Percentiles rank a stretch among this genome's conserved stretches.
Evolutionary conservation across 2,797 vertebrate genomes (phyloP).

Genomic region (Paramormyrops hopkinsi): DNA sequence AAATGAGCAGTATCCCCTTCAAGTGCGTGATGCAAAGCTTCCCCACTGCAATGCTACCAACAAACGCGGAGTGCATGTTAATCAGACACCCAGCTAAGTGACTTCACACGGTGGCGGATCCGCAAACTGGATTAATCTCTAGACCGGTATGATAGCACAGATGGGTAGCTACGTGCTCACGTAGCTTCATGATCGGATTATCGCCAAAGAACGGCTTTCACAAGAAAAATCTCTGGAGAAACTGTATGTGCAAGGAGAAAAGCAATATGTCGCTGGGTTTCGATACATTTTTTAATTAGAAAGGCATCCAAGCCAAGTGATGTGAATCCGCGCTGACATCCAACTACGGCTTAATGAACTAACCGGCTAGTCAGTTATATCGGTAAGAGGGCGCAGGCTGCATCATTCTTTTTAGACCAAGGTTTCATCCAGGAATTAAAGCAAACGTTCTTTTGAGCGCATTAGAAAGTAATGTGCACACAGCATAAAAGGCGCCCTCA

Average conservation of each 20-base stretch:
- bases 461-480: neutral
- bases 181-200: neutral
- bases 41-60: neutral
- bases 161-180: neutral
- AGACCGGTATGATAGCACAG: neutral
- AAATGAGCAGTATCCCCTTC: neutral
- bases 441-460: neutral
- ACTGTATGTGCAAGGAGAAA: neutral
- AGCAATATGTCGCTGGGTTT: neutral
- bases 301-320: neutral
- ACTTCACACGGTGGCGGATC: neutral
- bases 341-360: neutral
- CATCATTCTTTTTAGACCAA: neutral
- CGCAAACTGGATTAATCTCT: neutral
- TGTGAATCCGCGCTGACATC: neutral
- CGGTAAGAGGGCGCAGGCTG: neutral
- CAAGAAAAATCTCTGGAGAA: neutral
- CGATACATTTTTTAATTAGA: neutral
- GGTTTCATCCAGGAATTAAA: neutral
- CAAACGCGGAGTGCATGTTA: neutral
- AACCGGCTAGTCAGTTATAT: neutral
- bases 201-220: neutral
- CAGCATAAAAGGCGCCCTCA: conserved; percentile 23
- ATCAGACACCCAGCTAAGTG: neutral
- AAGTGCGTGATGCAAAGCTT: neutral